A percentile compares a stretch with the other conserved stretches of the same genome.
phyloP scores from a whole-genome alignment of 2,888 invertebrate species.

The Campoletis raptor region DNA sequence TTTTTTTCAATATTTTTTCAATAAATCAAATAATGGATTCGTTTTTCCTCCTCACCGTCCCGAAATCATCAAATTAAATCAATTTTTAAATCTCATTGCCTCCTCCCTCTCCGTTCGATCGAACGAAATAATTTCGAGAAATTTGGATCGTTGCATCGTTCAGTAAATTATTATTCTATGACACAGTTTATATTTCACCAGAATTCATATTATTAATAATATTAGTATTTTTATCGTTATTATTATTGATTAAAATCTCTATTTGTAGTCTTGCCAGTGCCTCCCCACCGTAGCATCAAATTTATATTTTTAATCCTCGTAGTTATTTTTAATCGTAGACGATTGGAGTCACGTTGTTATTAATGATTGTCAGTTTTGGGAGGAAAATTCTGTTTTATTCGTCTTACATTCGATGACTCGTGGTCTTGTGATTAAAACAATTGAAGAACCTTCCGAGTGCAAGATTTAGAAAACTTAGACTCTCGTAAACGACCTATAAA shows the following conservation, averaged over 20 bases:
- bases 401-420: neutral
- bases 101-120: neutral
- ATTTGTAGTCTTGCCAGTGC: neutral
- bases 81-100: neutral
- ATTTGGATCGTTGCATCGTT: conserved; percentile 55
- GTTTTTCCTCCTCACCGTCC: conserved; percentile 50
- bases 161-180: conserved; percentile 34
- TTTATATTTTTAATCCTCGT: neutral
- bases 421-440: too few species aligned
- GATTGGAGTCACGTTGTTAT: neutral
- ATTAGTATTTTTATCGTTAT: neutral
- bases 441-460: too few species aligned
- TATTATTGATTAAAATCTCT: neutral
- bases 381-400: neutral
- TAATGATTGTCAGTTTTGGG: conserved; percentile 19
- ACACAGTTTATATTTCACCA: neutral
- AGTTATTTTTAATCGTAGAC: conserved; percentile 7
- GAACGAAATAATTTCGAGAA: neutral
- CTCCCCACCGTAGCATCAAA: conserved; percentile 1
- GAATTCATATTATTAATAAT: neutral
- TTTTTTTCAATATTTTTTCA: neutral
- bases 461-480: too few species aligned
- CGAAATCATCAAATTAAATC: conserved; percentile 45
- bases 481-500: too few species aligned
- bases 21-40: conserved; percentile 1